Evolutionary conservation across 1,140 invertebrate genomes (phyloP), one percentile per base, ranked within the genome.

Genomic region (Euschistus heros): DNA sequence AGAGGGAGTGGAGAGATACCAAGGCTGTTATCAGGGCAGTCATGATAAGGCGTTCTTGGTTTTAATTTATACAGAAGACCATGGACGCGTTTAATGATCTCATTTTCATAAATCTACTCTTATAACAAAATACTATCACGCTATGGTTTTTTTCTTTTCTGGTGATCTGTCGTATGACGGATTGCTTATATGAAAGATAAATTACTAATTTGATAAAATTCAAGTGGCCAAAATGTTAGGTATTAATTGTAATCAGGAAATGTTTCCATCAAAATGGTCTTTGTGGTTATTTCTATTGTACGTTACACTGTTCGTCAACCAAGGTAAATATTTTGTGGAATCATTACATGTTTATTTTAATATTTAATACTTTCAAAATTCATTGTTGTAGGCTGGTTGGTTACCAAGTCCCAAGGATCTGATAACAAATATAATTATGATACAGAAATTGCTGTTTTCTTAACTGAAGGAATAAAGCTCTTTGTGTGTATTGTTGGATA

Each of bases 401-500:
- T 96, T 18, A 95, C 88, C 57, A 88, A 88, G 69, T 93, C 92
- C 8, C 92, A 95, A 78, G 84, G 83, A 67, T 80, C 82, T 59
- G 84, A 86, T 72, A 87, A 89, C 70, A 80, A 79, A 22, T 96
- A 96, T 76, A 82, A 84, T 66, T 97, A 95, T 71, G 94, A 93
- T 73, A 91, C 88, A 27, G 84, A 90, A 2, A 86, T 87, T 24
- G 92, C 92, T 26, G 92, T 97, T 26, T 78, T 96, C 62, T 75
- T 94, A 57, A 94, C 91, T 13, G 94, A 97, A 81, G 77, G 89
- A 30, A 73, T 93, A 10, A 97, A 97, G 77, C 78, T 97, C 50
- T 60, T 91, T 15, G 77, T 85, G 47, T 92, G 90, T 1, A 73
- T 80, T 27, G 67, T 77, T 63, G 74, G 93, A 4, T 95, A 91